Evolutionary conservation across 2,113 vertebrate species (phyloP).

Genomic region (Pteropus alecto): DNA sequence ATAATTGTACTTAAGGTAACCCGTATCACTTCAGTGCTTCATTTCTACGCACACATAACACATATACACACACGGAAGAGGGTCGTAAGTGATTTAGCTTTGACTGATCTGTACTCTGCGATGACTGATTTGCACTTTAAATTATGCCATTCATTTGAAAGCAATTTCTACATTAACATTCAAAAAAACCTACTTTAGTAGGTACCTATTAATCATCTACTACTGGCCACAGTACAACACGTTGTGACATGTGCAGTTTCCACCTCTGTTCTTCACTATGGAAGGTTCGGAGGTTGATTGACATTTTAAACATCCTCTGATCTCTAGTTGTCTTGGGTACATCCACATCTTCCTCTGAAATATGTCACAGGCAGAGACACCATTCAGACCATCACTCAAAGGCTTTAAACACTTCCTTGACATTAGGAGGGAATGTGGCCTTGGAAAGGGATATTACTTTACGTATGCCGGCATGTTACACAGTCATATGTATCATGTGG

Average conservation of each 20-base stretch:
- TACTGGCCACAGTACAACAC: background rate
- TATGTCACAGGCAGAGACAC: background rate
- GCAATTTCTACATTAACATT: background rate
- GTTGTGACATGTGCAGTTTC: background rate
- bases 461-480: background rate
- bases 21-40: background rate
- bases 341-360: background rate
- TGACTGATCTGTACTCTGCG: background rate
- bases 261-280: background rate
- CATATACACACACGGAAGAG: background rate
- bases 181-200: background rate
- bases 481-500: background rate
- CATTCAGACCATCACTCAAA: background rate
- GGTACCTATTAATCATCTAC: background rate
- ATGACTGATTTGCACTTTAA: background rate
- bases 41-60: background rate
- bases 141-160: background rate
- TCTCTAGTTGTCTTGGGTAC: background rate
- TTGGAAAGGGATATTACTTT: background rate
- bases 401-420: background rate
- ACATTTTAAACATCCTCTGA: background rate
- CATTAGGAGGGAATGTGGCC: background rate
- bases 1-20: background rate
- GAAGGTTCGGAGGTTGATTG: background rate
- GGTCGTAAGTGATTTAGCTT: background rate